These are phyloP conservation scores for Melanotaenia nigrans DNA, from an alignment of 2,797 vertebrate species.

Conservation along the genomic window DNA sequence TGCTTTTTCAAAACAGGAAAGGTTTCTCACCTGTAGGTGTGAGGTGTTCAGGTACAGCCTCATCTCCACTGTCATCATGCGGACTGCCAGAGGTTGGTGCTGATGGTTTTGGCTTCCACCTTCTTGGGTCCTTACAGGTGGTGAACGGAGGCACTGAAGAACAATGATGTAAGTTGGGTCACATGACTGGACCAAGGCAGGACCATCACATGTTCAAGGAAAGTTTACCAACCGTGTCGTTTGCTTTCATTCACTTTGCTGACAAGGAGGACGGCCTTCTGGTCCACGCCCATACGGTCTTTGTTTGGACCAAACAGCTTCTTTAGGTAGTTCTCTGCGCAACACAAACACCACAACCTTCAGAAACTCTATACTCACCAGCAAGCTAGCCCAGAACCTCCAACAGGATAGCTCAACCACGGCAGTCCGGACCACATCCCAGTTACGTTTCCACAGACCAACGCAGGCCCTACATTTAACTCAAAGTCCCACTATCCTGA, in stretches of 20 bases:
- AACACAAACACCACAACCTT: background rate
- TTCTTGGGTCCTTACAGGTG: conserved; percentile 92
- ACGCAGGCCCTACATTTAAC: too few species aligned
- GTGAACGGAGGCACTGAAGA: conserved; percentile 92
- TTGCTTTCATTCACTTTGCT: conserved; percentile 96
- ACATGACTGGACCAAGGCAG: background rate
- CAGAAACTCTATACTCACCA: too few species aligned
- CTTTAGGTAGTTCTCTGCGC: conserved; percentile 92
- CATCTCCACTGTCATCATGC: conserved; percentile 82
- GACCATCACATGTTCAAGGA: rapidly evolving
- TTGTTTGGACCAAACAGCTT: conserved; percentile 93
- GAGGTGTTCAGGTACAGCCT: conserved; percentile 71
- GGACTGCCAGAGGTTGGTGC: conserved; percentile 43
- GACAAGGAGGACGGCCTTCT: conserved; percentile 97
- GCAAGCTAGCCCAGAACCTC: too few species aligned
- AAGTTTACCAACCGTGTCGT: conserved; percentile 86
- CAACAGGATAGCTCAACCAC: too few species aligned
- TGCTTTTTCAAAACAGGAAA: too few species aligned
- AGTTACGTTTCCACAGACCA: too few species aligned
- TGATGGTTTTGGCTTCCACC: conserved; percentile 87
- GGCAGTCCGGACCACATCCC: too few species aligned
- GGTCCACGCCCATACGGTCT: conserved; percentile 94
- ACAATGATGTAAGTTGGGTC: background rate
- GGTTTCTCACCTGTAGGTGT: conserved; percentile 79
- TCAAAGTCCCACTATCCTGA: too few species aligned